Percentiles rank a stretch among this genome's conserved stretches.
These are phyloP conservation scores for Seira ritae DNA, from an alignment of 2,888 invertebrate genomes.

Conservation along the genomic window DNA sequence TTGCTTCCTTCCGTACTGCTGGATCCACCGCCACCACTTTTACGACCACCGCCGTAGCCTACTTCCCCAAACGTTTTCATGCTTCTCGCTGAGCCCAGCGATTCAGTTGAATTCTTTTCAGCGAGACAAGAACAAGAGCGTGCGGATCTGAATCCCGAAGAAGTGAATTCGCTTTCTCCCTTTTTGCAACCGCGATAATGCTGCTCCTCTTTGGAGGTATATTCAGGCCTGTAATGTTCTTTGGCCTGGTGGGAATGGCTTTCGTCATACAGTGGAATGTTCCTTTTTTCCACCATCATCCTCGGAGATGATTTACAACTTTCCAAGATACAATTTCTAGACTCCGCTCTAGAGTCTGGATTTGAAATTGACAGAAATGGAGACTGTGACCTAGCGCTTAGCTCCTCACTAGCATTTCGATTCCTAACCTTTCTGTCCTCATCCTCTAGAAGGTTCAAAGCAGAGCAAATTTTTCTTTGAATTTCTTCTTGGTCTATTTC, in stretches of 20 bases:
- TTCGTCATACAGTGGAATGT: background rate
- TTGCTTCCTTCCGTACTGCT: background rate
- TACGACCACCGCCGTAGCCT: background rate
- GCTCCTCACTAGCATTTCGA: background rate
- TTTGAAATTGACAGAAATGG: slow-evolving; percentile 22
- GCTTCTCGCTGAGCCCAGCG: slow-evolving; percentile 45
- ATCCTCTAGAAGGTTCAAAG: slow-evolving; percentile 45
- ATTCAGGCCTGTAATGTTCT: background rate
- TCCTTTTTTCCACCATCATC: slow-evolving; percentile 26
- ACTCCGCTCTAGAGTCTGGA: slow-evolving; percentile 35
- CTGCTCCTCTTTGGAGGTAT: background rate
- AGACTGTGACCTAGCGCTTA: slow-evolving; percentile 29
- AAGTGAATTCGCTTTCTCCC: background rate
- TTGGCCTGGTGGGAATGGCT: background rate
- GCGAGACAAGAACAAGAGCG: slow-evolving; percentile 51
- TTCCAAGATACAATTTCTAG: background rate
- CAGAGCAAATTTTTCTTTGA: slow-evolving; percentile 46
- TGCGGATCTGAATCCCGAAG: slow-evolving; percentile 31
- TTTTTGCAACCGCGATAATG: background rate
- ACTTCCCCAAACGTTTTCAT: slow-evolving; percentile 20
- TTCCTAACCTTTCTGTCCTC: slow-evolving; percentile 35
- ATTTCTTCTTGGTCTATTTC: slow-evolving; percentile 39
- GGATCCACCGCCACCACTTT: no score
- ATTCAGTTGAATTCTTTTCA: slow-evolving; percentile 30
- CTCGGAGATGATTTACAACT: slow-evolving; percentile 39